These are phyloP conservation scores for Macropis europaea DNA, from an alignment of 2,888 invertebrate species.

Conservation along the genomic window DNA sequence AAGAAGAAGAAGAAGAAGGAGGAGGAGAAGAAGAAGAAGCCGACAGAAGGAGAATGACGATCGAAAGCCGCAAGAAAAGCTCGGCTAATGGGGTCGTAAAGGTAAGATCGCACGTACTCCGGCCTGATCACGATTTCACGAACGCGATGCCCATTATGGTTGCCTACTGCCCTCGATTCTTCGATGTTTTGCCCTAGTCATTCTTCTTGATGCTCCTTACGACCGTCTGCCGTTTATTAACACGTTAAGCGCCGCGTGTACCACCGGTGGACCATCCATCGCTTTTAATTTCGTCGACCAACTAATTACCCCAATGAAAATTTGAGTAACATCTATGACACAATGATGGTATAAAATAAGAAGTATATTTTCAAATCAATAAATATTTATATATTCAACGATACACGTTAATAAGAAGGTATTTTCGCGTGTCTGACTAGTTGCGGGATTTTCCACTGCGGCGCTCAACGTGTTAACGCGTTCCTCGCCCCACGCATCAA, in stretches of 20 bases:
- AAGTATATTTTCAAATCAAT: too few species aligned
- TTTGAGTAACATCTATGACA: too few species aligned
- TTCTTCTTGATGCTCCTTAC: not conserved
- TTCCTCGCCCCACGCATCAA: too few species aligned
- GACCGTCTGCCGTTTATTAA: not conserved
- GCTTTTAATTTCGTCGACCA: too few species aligned
- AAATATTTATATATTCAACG: too few species aligned
- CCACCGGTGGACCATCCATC: too few species aligned
- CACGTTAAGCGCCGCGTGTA: not conserved
- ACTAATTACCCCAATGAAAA: too few species aligned
- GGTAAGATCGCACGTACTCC: slow-evolving; percentile 43
- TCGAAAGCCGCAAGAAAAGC: slow-evolving; percentile 12
- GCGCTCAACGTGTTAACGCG: too few species aligned
- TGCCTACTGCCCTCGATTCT: slow-evolving; percentile 37
- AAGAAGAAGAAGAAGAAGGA: not conserved
- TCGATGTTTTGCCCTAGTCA: not conserved
- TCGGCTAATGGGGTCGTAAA: slow-evolving; percentile 52
- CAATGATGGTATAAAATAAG: too few species aligned
- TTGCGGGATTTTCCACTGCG: too few species aligned
- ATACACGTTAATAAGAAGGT: too few species aligned
- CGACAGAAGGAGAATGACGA: not conserved
- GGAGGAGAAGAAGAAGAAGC: not conserved
- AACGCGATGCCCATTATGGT: slow-evolving; percentile 48
- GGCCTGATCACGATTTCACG: slow-evolving; percentile 30
- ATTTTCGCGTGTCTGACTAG: too few species aligned